phyloP scores from a whole-genome alignment of 1,140 invertebrate genomes.

The Monochamus saltuarius region DNA sequence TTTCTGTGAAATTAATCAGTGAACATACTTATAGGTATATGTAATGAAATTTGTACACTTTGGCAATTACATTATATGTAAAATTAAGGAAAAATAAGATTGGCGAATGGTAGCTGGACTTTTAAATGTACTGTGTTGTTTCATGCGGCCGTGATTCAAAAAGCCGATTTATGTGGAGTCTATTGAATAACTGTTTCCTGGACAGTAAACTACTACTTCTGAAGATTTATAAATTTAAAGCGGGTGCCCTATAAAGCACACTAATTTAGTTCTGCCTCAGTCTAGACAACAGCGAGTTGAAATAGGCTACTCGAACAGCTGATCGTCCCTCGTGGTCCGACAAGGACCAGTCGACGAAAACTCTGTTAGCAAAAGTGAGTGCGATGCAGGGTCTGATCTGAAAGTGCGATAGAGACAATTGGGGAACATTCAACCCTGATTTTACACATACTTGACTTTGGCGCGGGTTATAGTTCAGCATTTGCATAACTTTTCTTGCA shows the following conservation, averaged over 20 bases:
- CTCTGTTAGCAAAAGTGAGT: conserved; percentile 19
- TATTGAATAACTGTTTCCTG: no score
- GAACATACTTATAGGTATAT: no score
- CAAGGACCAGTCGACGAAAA: conserved; percentile 35
- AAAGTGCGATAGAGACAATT: conserved; percentile 22
- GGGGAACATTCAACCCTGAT: conserved; percentile 50
- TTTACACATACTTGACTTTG: conserved; percentile 52
- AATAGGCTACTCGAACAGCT: conserved; percentile 48
- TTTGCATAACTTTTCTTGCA: conserved; percentile 39
- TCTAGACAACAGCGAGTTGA: conserved; percentile 34
- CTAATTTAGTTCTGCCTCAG: conserved; percentile 19
- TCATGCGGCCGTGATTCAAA: no score
- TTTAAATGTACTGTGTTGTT: no score
- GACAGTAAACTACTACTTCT: no score
- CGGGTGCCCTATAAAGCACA: background rate
- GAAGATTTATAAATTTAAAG: no score
- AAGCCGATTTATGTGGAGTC: no score
- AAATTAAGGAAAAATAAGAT: no score
- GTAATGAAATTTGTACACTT: no score
- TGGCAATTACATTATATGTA: no score
- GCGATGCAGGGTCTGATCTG: background rate
- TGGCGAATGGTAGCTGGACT: no score
- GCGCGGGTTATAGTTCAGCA: conserved; percentile 29
- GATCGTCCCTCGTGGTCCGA: conserved; percentile 46
- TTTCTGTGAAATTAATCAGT: no score